Evolutionary conservation across 2,888 invertebrate species (phyloP).

Genomic region (Gisinianus flammeolus): DNA sequence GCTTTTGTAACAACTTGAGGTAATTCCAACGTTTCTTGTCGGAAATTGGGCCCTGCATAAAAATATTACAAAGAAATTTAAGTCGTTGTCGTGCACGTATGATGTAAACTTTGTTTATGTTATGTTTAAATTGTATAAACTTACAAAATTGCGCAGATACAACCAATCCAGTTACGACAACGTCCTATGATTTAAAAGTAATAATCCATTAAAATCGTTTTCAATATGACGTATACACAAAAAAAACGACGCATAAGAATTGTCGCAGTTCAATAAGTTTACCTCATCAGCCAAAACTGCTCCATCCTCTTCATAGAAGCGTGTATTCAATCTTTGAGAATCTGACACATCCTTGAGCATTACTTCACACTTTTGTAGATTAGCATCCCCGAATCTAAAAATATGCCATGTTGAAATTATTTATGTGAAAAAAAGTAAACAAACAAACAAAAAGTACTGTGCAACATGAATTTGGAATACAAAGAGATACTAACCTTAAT

Average conservation of each 20-base stretch:
- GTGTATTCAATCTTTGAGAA: slow-evolving; percentile 89
- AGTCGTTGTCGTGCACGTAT: too few species aligned
- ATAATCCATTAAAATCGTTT: neutral
- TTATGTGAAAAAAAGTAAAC: too few species aligned
- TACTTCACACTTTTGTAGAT: slow-evolving; percentile 95
- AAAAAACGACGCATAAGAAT: neutral
- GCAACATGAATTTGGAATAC: too few species aligned
- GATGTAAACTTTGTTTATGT: too few species aligned
- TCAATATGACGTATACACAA: neutral
- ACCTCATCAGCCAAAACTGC: slow-evolving; percentile 57
- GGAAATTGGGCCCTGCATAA: slow-evolving; percentile 97
- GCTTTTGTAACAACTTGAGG: slow-evolving; percentile 80
- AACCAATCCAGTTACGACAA: slow-evolving; percentile 82
- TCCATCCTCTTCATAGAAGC: slow-evolving; percentile 68
- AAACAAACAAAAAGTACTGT: too few species aligned
- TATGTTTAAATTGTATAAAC: too few species aligned
- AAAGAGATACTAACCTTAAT: too few species aligned
- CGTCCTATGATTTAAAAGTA: slow-evolving; percentile 62
- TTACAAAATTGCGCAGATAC: slow-evolving; percentile 98
- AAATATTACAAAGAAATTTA: too few species aligned
- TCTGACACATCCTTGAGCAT: slow-evolving; percentile 98
- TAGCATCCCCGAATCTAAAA: slow-evolving; percentile 87
- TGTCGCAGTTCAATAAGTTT: slow-evolving; percentile 6
- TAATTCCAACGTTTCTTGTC: slow-evolving; percentile 88
- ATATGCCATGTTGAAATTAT: too few species aligned